These are phyloP conservation scores for Craseonycteris thonglongyai DNA, from an alignment of 2,113 vertebrate species.

Conservation along the genomic window DNA sequence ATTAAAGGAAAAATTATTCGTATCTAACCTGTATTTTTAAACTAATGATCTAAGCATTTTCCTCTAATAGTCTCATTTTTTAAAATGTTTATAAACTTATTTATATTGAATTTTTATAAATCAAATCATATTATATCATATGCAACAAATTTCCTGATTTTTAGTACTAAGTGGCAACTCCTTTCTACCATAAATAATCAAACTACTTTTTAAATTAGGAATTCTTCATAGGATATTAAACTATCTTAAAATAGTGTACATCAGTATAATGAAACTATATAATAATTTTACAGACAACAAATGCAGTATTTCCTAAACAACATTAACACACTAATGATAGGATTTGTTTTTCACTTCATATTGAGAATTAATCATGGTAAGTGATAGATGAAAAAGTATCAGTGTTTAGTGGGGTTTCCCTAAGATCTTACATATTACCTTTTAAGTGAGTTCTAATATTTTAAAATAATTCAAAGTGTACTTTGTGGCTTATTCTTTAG, in stretches of 20 bases:
- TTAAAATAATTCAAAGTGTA: conserved; percentile 41
- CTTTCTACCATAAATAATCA: conserved; percentile 10
- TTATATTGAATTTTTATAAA: conserved; percentile 27
- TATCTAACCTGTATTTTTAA: conserved; percentile 36
- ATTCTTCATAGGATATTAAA: conserved; percentile 11
- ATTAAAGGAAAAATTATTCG: conserved; percentile 11
- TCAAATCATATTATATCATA: conserved; percentile 17
- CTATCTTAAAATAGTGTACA: neutral
- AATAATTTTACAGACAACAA: conserved; percentile 15
- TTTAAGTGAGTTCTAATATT: conserved; percentile 29
- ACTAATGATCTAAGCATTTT: neutral
- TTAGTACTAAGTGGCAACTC: neutral
- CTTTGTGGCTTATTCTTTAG: conserved; percentile 26
- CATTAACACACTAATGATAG: neutral
- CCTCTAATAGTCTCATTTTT: neutral
- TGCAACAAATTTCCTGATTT: neutral
- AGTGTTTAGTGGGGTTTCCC: neutral
- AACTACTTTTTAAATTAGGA: conserved; percentile 1
- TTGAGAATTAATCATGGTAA: neutral
- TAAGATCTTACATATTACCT: neutral
- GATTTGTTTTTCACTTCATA: conserved; percentile 37
- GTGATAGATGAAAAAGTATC: neutral
- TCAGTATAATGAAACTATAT: neutral
- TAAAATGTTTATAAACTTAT: conserved; percentile 22
- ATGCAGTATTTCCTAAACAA: conserved; percentile 3